These are phyloP conservation scores for Paratrypauchen microcephalus DNA, from an alignment of 2,797 vertebrate genomes.

Conservation along the genomic window DNA sequence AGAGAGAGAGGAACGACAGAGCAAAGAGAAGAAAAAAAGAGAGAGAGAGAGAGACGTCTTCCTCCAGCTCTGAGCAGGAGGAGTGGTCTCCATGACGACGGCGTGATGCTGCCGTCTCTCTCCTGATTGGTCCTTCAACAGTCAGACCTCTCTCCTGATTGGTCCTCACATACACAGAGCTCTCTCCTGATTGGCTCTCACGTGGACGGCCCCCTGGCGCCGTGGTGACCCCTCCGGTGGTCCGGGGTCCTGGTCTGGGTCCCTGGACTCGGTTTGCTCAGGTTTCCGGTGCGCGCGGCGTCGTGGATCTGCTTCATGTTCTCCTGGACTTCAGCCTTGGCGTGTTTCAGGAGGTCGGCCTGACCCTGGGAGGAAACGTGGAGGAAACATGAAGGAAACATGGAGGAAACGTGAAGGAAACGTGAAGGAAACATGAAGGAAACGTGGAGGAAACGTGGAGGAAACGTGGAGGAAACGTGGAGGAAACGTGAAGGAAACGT, in stretches of 20 bases:
- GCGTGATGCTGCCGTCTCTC: background rate
- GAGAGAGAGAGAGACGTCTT: background rate
- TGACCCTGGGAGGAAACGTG: constrained; percentile 79
- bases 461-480: too few species aligned
- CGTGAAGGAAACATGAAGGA: background rate
- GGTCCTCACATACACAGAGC: too few species aligned
- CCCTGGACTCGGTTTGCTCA: constrained; percentile 78
- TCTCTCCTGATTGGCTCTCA: constrained; percentile 8
- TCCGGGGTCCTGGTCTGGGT: constrained; percentile 46
- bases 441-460: too few species aligned
- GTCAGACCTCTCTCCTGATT: constrained; percentile 6
- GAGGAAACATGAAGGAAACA: too few species aligned
- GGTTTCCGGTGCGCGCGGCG: constrained; percentile 86
- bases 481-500: too few species aligned
- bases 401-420: too few species aligned
- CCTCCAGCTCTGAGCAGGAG: constrained; percentile 8
- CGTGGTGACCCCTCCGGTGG: background rate
- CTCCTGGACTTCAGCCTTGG: constrained; percentile 89
- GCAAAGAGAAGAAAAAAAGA: too few species aligned
- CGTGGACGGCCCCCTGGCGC: constrained; percentile 13
- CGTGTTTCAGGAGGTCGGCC: constrained; percentile 89
- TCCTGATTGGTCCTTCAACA: constrained; percentile 8
- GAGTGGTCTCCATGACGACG: constrained; percentile 26
- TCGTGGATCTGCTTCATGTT: constrained; percentile 93
- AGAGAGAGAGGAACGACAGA: too few species aligned